phyloP scores from a whole-genome alignment of 2,113 vertebrate species.

The Hymenochirus boettgeri region DNA sequence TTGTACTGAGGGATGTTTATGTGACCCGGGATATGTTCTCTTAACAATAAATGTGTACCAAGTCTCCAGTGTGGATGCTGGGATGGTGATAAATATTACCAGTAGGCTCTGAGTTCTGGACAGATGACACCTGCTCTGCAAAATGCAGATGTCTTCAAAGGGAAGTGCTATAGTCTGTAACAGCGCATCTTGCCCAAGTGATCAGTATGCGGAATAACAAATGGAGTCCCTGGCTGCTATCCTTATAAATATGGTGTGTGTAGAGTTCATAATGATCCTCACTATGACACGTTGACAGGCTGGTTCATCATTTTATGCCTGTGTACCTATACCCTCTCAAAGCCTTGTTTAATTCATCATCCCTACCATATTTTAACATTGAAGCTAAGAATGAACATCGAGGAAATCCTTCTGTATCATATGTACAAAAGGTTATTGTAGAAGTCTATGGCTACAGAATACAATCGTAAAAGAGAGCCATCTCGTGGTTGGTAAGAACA shows the following conservation, averaged over 20 bases:
- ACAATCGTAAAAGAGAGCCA: slow-evolving; percentile 53
- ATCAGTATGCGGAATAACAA: slow-evolving; percentile 56
- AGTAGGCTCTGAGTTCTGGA: slow-evolving; percentile 61
- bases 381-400: slow-evolving; percentile 55
- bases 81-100: slow-evolving; percentile 50
- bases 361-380: slow-evolving; percentile 58
- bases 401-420: slow-evolving; percentile 45
- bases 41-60: slow-evolving; percentile 45
- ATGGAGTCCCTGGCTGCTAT: slow-evolving; percentile 43
- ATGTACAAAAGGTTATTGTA: slow-evolving; percentile 58
- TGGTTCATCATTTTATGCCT: slow-evolving; percentile 55
- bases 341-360: slow-evolving; percentile 49
- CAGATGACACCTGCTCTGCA: slow-evolving; percentile 59
- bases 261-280: slow-evolving; percentile 47
- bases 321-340: slow-evolving; percentile 62
- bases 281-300: slow-evolving; percentile 64
- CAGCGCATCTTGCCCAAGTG: slow-evolving; percentile 50
- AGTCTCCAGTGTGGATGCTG: slow-evolving; percentile 50
- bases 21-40: slow-evolving; percentile 49
- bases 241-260: fast-evolving
- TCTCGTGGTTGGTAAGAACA: slow-evolving; percentile 59
- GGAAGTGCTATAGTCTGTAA: slow-evolving; percentile 63
- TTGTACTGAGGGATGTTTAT: slow-evolving; percentile 43
- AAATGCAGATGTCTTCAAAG: slow-evolving; percentile 58
- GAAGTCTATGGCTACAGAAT: slow-evolving; percentile 47